Conservation (phyloP, 2,797 vertebrate genomes). For the Atherinosoma microstoma region DNA sequence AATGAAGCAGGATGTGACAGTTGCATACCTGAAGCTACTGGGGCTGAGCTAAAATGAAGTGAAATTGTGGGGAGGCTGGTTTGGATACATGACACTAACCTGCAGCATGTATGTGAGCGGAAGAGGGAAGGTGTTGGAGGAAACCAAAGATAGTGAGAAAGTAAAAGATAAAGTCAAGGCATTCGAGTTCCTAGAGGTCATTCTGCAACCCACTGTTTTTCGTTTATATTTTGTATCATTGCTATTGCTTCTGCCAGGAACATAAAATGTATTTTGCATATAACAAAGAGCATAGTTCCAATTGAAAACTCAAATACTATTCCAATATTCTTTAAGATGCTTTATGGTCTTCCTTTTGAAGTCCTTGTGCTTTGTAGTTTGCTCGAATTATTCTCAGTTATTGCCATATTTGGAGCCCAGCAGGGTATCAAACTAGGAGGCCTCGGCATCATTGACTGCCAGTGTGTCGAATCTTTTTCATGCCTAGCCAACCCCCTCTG, state of each 20-base stretch:
- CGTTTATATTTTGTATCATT: neutral
- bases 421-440: constrained; percentile 54
- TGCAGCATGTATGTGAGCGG: neutral
- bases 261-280: neutral
- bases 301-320: constrained; percentile 12
- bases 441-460: constrained; percentile 63
- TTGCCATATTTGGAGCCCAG: constrained; percentile 68
- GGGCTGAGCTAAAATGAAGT: constrained; percentile 43
- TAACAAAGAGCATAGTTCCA: neutral
- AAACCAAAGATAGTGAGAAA: neutral
- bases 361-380: constrained; percentile 11
- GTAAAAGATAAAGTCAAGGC: neutral
- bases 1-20: constrained; percentile 62
- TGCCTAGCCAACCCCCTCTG: constrained; percentile 64
- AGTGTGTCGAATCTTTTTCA: constrained; percentile 77
- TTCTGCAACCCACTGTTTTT: neutral
- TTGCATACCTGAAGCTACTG: constrained; percentile 55
- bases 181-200: neutral
- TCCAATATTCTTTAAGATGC: constrained; percentile 1
- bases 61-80: constrained; percentile 27
- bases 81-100: constrained; percentile 19
- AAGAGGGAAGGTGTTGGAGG: constrained; percentile 2
- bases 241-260: neutral
- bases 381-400: constrained; percentile 43
- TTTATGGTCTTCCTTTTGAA: constrained; percentile 12